Percentiles rank a stretch among this genome's conserved stretches.
Conservation (phyloP, 1,140 invertebrate species). For the Aphelinus certus region DNA sequence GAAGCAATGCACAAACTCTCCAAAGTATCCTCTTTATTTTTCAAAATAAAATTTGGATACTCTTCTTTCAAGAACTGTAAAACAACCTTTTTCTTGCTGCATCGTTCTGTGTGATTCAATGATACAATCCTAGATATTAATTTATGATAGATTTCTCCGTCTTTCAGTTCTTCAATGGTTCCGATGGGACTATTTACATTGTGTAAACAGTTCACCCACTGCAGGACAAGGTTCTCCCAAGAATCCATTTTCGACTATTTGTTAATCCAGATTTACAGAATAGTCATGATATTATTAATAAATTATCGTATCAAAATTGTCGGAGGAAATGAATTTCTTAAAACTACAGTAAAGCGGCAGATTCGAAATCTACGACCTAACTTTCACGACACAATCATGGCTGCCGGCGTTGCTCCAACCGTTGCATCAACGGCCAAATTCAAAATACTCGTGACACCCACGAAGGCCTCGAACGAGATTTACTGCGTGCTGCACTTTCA, state of each 20-base stretch:
- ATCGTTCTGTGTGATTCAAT: conserved; percentile 20
- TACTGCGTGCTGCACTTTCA: too few species aligned
- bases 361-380: too few species aligned
- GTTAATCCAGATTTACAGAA: too few species aligned
- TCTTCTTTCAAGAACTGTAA: conserved; percentile 48
- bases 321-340: too few species aligned
- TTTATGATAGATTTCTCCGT: conserved; percentile 46
- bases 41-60: conserved; percentile 56
- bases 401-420: too few species aligned
- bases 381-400: too few species aligned
- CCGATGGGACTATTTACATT: neutral
- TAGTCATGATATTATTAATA: too few species aligned
- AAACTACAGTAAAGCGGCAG: too few species aligned
- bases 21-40: conserved; percentile 23
- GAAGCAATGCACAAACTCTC: conserved; percentile 51
- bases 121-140: conserved; percentile 44
- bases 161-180: conserved; percentile 42
- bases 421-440: too few species aligned
- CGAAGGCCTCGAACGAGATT: too few species aligned
- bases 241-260: conserved; percentile 22
- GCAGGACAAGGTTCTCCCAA: conserved; percentile 23
- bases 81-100: conserved; percentile 29
- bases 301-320: too few species aligned
- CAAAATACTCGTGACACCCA: too few species aligned
- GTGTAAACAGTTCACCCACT: conserved; percentile 31